Conservation (phyloP, 2,797 vertebrate genomes). For the Lutjanus campechanus region DNA sequence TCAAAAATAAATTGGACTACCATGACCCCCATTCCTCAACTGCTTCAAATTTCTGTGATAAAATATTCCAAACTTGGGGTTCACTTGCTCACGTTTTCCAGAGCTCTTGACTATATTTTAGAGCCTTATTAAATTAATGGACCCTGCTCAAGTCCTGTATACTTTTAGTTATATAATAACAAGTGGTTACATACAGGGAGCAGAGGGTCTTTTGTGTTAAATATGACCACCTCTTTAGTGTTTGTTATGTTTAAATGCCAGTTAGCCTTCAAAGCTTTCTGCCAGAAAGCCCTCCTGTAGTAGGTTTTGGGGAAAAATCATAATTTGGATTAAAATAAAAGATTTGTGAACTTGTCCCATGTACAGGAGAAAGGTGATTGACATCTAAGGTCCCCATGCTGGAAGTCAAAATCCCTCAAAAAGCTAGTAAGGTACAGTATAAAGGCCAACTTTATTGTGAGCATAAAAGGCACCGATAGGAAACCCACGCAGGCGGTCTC, state of each 20-base stretch:
- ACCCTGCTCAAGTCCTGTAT: neutral
- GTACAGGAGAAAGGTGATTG: no score
- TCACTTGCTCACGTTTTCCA: neutral
- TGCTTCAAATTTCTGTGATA: neutral
- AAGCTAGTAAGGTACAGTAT: no score
- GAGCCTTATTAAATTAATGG: neutral
- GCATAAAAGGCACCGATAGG: no score
- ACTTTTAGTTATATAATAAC: neutral
- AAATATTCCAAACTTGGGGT: neutral
- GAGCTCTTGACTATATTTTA: neutral
- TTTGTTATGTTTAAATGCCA: neutral
- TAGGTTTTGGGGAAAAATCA: no score
- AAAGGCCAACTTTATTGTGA: no score
- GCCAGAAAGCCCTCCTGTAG: no score
- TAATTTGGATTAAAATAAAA: no score
- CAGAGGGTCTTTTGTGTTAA: neutral
- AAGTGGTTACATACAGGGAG: neutral
- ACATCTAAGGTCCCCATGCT: no score
- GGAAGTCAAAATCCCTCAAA: no score
- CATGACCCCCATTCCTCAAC: neutral
- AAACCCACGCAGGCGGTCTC: no score
- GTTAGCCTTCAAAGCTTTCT: no score
- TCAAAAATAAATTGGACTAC: neutral
- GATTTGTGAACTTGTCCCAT: no score
- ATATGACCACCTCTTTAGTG: neutral